Conservation (phyloP, 2,797 vertebrate species). For the Pangasius djambal region DNA sequence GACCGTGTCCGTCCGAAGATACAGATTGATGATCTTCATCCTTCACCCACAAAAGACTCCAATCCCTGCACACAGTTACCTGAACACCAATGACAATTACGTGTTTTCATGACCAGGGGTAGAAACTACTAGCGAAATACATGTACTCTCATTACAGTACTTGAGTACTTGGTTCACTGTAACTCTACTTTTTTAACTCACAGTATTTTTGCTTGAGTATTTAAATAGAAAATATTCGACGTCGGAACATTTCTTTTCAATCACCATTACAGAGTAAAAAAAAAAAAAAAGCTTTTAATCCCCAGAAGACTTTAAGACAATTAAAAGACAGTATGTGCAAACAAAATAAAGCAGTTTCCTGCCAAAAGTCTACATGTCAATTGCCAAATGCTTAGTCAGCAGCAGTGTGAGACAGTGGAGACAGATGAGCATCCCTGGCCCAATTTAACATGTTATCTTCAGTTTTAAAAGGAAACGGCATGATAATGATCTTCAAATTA, state of each 20-base stretch:
- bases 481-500: background rate
- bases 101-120: background rate
- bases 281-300: background rate
- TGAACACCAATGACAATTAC: background rate
- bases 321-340: background rate
- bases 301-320: background rate
- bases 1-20: background rate
- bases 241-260: background rate
- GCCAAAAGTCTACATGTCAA: background rate
- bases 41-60: background rate
- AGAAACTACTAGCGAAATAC: background rate
- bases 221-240: background rate
- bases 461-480: background rate
- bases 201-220: background rate
- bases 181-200: background rate
- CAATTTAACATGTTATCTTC: background rate
- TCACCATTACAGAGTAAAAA: background rate
- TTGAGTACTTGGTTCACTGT: background rate
- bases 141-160: background rate
- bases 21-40: background rate
- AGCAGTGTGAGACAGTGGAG: background rate
- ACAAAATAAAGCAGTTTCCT: background rate
- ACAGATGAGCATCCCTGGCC: background rate
- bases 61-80: background rate
- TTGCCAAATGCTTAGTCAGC: background rate